Percentiles rank a stretch among this genome's conserved stretches.
These are phyloP conservation scores for Drosophila multiciliata DNA, from an alignment of 2,888 invertebrate genomes.

Conservation along the genomic window DNA sequence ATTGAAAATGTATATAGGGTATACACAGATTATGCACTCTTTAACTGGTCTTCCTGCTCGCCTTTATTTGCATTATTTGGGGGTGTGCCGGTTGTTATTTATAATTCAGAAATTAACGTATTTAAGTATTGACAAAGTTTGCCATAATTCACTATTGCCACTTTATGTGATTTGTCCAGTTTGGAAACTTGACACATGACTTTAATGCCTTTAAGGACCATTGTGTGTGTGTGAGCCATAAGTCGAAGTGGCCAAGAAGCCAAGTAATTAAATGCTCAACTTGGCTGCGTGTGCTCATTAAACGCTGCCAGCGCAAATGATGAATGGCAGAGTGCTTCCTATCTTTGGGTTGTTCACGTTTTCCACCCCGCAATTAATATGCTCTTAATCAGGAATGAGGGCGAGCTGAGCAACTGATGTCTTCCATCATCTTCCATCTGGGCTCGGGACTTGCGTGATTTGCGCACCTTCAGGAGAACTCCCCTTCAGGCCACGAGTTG, in stretches of 20 bases:
- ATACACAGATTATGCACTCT: not conserved
- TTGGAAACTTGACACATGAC: conserved; percentile 46
- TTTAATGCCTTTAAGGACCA: conserved; percentile 62
- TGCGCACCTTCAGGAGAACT: conserved; percentile 54
- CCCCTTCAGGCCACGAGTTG: conserved; percentile 15
- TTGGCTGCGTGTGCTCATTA: conserved; percentile 55
- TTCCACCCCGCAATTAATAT: conserved; percentile 83
- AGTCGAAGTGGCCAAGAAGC: conserved; percentile 50
- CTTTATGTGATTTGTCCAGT: conserved; percentile 54
- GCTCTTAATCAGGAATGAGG: conserved; percentile 72
- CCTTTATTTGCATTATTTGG: conserved; percentile 23
- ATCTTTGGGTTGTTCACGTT: conserved; percentile 35
- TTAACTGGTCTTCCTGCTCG: not conserved
- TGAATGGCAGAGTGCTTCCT: conserved; percentile 67
- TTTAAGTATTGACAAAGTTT: conserved; percentile 38
- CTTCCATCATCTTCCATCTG: conserved; percentile 50
- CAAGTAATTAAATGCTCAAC: conserved; percentile 71
- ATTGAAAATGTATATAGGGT: conserved; percentile 1
- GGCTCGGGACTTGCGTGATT: conserved; percentile 67
- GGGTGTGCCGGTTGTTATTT: conserved; percentile 29
- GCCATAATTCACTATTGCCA: conserved; percentile 53
- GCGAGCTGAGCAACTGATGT: conserved; percentile 19
- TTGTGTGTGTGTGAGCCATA: conserved; percentile 38
- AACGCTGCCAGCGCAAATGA: conserved; percentile 55
- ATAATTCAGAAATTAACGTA: conserved; percentile 35